Conservation (phyloP, 2,797 vertebrate genomes). For the Crax fasciolata region DNA sequence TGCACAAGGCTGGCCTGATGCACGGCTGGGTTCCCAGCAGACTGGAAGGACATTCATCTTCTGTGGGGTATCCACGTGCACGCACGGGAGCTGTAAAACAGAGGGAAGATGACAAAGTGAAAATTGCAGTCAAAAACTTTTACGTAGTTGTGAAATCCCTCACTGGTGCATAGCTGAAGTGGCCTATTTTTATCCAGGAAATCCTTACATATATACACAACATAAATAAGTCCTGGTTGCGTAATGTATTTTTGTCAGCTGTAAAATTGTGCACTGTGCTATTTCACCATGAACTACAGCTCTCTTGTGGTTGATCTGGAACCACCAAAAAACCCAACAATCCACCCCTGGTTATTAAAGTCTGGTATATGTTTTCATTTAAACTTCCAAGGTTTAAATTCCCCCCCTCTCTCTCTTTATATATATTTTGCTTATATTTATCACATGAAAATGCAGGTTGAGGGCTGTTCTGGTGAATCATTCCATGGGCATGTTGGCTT, state of each 20-base stretch:
- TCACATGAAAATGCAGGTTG: not conserved
- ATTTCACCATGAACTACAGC: conserved; percentile 11
- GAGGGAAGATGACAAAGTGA: not conserved
- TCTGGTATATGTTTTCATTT: not conserved
- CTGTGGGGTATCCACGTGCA: too few relatives aligned
- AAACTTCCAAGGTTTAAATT: not conserved
- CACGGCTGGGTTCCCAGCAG: not conserved
- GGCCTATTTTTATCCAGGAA: not conserved
- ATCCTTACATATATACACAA: not conserved
- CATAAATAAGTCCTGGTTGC: too few relatives aligned
- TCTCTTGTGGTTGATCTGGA: conserved; percentile 14
- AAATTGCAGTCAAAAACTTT: not conserved
- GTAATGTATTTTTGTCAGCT: not conserved
- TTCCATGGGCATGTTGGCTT: not conserved
- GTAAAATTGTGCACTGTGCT: not conserved
- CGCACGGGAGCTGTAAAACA: not conserved
- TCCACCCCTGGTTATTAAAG: not conserved
- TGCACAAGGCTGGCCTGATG: not conserved
- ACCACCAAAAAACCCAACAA: not conserved
- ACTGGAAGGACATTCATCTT: not conserved
- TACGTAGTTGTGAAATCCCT: not conserved
- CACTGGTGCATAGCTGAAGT: not conserved
- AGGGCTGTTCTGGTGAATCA: not conserved
- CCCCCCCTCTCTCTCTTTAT: not conserved
- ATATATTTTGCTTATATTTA: not conserved